A percentile compares a stretch with the other conserved stretches of the same genome.
These are phyloP conservation scores for Ceratina calcarata DNA, from an alignment of 1,140 invertebrate genomes.

Conservation along the genomic window DNA sequence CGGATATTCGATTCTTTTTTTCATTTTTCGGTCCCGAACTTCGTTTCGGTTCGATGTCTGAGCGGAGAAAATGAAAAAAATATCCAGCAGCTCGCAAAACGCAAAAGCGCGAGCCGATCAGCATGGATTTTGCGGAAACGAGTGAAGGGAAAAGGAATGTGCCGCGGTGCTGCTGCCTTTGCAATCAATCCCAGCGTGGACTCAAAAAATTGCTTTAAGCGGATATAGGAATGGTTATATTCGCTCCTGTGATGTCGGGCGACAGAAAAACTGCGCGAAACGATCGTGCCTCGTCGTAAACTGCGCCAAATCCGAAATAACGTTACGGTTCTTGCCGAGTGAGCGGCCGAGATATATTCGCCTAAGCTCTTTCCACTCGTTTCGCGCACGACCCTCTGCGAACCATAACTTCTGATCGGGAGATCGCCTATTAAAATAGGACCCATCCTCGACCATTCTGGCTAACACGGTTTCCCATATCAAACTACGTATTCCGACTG, in stretches of 20 bases:
- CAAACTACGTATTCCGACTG: background rate
- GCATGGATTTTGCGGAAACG: slow-evolving; percentile 13
- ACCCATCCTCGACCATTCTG: background rate
- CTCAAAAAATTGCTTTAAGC: slow-evolving; percentile 53
- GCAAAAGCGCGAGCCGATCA: slow-evolving; percentile 13
- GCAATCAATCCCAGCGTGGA: slow-evolving; percentile 9
- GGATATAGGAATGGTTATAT: slow-evolving; percentile 37
- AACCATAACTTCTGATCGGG: slow-evolving; percentile 11
- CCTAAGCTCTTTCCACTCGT: slow-evolving; percentile 31
- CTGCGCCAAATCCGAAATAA: slow-evolving; percentile 36
- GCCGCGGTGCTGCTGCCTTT: background rate
- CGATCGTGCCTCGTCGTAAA: slow-evolving; percentile 36
- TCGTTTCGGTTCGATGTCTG: slow-evolving; percentile 13
- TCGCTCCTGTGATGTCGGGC: slow-evolving; percentile 18
- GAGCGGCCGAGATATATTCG: slow-evolving; percentile 12
- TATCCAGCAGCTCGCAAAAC: slow-evolving; percentile 10
- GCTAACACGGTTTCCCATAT: background rate
- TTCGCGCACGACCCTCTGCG: background rate
- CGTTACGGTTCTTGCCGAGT: slow-evolving; percentile 27
- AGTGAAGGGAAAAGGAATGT: background rate
- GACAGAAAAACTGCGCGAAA: slow-evolving; percentile 18
- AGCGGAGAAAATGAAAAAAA: slow-evolving; percentile 8
- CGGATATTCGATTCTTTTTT: background rate
- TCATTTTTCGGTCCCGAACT: background rate
- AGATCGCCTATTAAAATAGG: background rate